A percentile compares a stretch with the other conserved stretches of the same genome.
Conservation (phyloP, 2,888 invertebrate species). For the Mesorhabditis belari region DNA sequence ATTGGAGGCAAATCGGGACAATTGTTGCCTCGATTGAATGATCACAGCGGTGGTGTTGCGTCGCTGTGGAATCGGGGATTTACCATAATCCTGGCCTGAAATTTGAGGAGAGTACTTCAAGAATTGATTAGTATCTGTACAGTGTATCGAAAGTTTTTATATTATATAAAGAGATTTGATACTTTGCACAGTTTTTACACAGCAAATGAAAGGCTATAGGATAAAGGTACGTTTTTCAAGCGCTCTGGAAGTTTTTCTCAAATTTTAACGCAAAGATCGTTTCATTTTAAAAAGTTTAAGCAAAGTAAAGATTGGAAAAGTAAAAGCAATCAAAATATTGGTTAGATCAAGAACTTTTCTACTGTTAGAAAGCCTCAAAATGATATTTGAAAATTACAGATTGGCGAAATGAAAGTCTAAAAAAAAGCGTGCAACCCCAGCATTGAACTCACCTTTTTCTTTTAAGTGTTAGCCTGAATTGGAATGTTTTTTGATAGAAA, state of each 20-base stretch:
- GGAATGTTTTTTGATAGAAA: no score
- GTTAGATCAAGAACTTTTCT: no score
- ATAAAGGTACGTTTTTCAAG: background rate
- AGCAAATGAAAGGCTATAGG: background rate
- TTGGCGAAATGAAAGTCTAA: no score
- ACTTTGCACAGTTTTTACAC: no score
- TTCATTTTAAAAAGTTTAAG: background rate
- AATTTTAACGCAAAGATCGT: background rate
- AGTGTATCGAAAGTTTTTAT: no score
- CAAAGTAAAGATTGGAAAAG: no score
- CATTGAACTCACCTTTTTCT: background rate
- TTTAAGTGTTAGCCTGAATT: background rate
- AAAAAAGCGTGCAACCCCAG: no score
- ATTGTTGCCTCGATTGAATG: background rate
- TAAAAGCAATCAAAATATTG: no score
- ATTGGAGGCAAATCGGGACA: background rate
- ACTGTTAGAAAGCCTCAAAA: no score
- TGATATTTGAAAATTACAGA: no score
- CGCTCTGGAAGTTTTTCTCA: background rate
- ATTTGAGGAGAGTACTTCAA: background rate
- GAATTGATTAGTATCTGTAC: no score
- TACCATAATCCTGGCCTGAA: constrained; percentile 2
- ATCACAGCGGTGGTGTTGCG: constrained; percentile 27
- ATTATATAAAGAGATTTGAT: no score
- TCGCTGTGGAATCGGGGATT: constrained; percentile 31